Evolutionary conservation across 2,113 vertebrate genomes (phyloP), one percentile per base, ranked within the genome.

Genomic region (Monarcha castaneiventris): DNA sequence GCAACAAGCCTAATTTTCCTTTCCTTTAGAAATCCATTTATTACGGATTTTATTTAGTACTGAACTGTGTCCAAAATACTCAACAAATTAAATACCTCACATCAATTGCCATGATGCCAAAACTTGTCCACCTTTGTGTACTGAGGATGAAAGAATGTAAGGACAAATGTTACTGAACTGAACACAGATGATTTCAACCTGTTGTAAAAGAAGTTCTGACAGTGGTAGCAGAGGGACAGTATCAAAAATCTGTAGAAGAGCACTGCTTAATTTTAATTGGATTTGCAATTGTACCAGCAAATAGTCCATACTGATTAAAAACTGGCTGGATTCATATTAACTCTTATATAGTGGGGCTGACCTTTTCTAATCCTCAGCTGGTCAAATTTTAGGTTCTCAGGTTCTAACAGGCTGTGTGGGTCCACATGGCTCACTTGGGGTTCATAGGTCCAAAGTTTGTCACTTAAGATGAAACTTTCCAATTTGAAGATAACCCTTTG

Each of bases 401-500:
- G 33, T 14, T 62, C 51, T 78, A 22, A 23, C 37, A 55, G 64
- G 16, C 33, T 72, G 4, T 77, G 37, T 64, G 46, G 64, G 51
- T 89, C 46, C 8, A 7, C 12, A 6, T 32, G 41, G 15, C 10
- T 74, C 5, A 20, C 46, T 73, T 33, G 59, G 35, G 30, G 17
- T 56, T 83, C 3, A 1, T 13, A 22, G 9, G 5, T 89, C 27
- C 46, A 62, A 62, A 82, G 27, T 69, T 37, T 76, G 7, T 74
- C 0, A 0, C 26, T 81, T 64, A 58, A 72, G 66, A 37, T 54
- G 9, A 82, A 89, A 43, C 2, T 46, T 62, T 11, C 14, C n/a
- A 30, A 9, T 79, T 27, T 72, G 41, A 22, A 76, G 2, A 1
- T 59, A 37, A 21, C 0, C 0, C 32, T 87, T 87, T 52, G n/a